Conservation (phyloP, 2,888 invertebrate genomes). For the Drosophila recens region DNA sequence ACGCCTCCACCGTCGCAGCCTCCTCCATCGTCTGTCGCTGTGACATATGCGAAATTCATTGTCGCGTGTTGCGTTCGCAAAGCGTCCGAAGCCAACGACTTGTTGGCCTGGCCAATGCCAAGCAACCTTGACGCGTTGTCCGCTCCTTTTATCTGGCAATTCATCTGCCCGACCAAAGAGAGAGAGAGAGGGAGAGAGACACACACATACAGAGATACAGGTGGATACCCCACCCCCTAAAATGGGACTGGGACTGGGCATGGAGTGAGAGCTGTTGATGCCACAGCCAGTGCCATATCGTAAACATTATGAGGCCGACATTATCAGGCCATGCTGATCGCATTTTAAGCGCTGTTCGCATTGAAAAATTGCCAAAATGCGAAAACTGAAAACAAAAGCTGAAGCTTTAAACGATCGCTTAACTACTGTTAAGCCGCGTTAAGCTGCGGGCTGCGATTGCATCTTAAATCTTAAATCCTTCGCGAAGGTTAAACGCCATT, state of each 20-base stretch:
- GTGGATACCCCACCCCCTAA: conserved; percentile 37
- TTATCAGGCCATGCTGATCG: conserved; percentile 70
- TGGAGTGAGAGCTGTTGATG: conserved; percentile 34
- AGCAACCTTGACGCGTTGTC: conserved; percentile 70
- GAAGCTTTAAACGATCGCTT: conserved; percentile 77
- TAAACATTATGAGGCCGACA: conserved; percentile 65
- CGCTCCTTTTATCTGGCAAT: conserved; percentile 59
- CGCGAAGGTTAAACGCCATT: conserved; percentile 73
- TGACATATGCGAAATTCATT: conserved; percentile 83
- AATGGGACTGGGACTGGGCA: not conserved
- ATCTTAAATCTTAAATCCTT: conserved; percentile 66
- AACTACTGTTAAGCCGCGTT: conserved; percentile 77
- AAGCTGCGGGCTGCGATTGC: conserved; percentile 44
- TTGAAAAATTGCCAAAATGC: conserved; percentile 66
- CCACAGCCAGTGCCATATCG: conserved; percentile 49
- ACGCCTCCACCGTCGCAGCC: conserved; percentile 24
- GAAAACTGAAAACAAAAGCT: conserved; percentile 49
- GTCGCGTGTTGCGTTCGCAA: conserved; percentile 72
- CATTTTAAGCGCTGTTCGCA: conserved; percentile 71
- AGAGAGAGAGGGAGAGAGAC: not conserved
- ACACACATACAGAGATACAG: conserved; percentile 32
- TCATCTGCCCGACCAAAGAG: conserved; percentile 47
- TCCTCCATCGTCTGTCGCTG: conserved; percentile 45
- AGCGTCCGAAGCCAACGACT: conserved; percentile 57
- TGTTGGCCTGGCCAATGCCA: conserved; percentile 57